Conservation (phyloP, 2,113 vertebrate genomes). For the Chelonoidis abingdonii region DNA sequence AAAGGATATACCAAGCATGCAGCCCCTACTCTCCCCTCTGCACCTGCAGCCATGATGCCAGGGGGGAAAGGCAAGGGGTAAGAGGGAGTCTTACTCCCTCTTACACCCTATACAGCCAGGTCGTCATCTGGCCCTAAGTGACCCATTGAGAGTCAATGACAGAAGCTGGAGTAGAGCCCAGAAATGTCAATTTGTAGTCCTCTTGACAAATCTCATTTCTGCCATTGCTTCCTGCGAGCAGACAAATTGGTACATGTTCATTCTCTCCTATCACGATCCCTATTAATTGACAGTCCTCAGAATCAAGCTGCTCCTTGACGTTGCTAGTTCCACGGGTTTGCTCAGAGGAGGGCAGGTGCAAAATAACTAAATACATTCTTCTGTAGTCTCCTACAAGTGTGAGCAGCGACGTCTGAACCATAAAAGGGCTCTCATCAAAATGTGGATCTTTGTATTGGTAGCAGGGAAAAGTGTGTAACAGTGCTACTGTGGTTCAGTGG, state of each 20-base stretch:
- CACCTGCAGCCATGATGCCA: background rate
- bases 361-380: background rate
- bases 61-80: background rate
- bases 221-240: background rate
- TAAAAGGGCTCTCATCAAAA: no score
- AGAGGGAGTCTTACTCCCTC: background rate
- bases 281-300: background rate
- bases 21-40: no score
- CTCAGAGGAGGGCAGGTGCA: background rate
- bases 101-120: background rate
- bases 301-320: background rate
- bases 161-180: background rate
- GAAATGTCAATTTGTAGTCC: background rate
- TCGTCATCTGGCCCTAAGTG: background rate
- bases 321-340: background rate
- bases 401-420: background rate
- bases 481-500: background rate
- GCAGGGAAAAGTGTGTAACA: background rate
- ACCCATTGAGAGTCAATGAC: background rate
- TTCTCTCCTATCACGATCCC: no score
- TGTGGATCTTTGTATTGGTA: background rate
- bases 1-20: background rate
- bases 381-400: background rate
- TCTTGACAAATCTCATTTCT: background rate
- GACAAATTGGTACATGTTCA: background rate